phyloP scores from a whole-genome alignment of 2,888 invertebrate species.

The Caenorhabditis becei region DNA sequence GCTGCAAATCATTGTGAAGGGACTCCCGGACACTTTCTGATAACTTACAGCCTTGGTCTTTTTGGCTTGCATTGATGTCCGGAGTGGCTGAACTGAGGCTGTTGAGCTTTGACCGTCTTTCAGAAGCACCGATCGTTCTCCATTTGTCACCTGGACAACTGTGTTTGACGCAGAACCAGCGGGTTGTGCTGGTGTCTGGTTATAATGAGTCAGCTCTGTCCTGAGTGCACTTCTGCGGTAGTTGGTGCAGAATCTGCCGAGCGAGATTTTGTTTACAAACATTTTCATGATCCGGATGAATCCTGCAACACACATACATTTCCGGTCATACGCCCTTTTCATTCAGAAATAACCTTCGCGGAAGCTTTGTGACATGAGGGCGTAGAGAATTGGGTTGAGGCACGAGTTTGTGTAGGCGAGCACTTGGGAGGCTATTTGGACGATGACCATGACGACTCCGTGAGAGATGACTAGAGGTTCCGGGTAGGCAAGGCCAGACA shows the following conservation, averaged over 20 bases:
- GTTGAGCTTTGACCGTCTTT: conserved; percentile 23
- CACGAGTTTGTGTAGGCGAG: conserved; percentile 94
- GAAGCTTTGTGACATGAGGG: conserved; percentile 95
- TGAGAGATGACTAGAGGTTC: conserved; percentile 77
- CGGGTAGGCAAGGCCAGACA: conserved; percentile 79
- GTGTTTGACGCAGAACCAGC: conserved; percentile 16
- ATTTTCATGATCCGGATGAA: conserved; percentile 66
- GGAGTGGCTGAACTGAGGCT: conserved; percentile 31
- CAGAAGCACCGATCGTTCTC: conserved; percentile 37
- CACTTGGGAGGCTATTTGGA: conserved; percentile 80
- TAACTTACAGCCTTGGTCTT: conserved; percentile 41
- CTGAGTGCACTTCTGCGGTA: conserved; percentile 48
- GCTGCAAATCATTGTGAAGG: conserved; percentile 51
- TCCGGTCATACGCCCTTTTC: neutral
- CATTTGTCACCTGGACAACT: conserved; percentile 41
- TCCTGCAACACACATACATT: conserved; percentile 51
- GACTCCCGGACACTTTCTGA: neutral
- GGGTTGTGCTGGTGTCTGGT: conserved; percentile 37
- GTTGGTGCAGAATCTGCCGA: conserved; percentile 60
- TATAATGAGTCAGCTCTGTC: conserved; percentile 60
- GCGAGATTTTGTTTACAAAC: conserved; percentile 56
- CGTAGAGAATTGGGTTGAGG: conserved; percentile 94
- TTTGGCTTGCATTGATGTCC: conserved; percentile 52
- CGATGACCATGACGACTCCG: conserved; percentile 77
- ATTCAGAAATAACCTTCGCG: conserved; percentile 86